A percentile compares a stretch with the other conserved stretches of the same genome.
Conservation (phyloP, 2,888 invertebrate species). For the Diaprepes abbreviatus region DNA sequence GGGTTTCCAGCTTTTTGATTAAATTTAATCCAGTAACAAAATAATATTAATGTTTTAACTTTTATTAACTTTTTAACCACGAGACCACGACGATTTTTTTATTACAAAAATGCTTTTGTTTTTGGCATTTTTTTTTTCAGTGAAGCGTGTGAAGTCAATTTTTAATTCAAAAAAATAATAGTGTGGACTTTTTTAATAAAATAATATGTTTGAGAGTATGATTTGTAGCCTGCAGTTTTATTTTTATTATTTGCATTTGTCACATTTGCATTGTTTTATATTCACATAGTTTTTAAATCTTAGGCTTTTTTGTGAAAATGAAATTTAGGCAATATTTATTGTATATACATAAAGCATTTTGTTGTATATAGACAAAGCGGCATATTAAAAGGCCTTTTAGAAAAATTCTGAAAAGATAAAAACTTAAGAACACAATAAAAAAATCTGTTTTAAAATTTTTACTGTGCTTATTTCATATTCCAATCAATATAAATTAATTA, state of each 20-base stretch:
- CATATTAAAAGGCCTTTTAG: conserved; percentile 10
- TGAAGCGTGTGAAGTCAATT: not conserved
- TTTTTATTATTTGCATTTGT: conserved; percentile 39
- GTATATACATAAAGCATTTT: conserved; percentile 37
- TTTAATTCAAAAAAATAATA: not conserved
- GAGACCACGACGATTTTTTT: conserved; percentile 45
- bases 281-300: conserved; percentile 34
- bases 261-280: conserved; percentile 35
- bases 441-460: too few species aligned
- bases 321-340: conserved; percentile 28
- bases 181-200: conserved; percentile 11
- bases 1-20: conserved; percentile 57
- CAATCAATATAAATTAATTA: too few species aligned
- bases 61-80: conserved; percentile 37
- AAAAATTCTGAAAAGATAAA: too few species aligned
- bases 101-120: conserved; percentile 3
- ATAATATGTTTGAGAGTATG: conserved; percentile 28
- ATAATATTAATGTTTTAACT: conserved; percentile 40
- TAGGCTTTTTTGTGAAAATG: conserved; percentile 40
- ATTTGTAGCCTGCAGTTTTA: conserved; percentile 38
- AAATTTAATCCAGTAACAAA: conserved; percentile 39
- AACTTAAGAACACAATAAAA: too few species aligned
- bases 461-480: too few species aligned
- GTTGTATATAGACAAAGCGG: conserved; percentile 35
- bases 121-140: conserved; percentile 21